Base-by-base conservation (phyloP, 2,113 vertebrate species). In the Phasianus colchicus region DNA sequence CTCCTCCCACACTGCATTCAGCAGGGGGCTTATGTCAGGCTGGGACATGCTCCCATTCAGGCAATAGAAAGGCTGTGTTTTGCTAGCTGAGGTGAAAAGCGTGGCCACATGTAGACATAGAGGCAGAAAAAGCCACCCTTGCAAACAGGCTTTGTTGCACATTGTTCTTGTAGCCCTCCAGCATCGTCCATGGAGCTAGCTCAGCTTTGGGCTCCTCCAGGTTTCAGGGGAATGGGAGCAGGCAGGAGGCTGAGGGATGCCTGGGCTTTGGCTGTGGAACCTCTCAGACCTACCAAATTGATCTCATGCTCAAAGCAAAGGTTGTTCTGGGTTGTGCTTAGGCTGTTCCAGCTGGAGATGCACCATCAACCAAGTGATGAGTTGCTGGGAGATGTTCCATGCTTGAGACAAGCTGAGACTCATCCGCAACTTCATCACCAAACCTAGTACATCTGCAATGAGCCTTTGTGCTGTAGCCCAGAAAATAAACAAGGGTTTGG, bases 61-160 rank as follows among this genome's bases (percentile, higher is more conserved):
- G 93, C 92, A 54, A 77, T 11, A 96, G 81, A 95, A 96, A 96
- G 75, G 93, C 93, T 92, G 92, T 12, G 86, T 96, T 95, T 95
- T 95, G 93, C 93, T 96, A 90, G 92, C 93, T 93, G 96, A 93
- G 73, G 27, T 92, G 96, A 96, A 96, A 96, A 96, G 92, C 24
- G 54, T 92, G 95, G 92, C 90, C 86, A 93, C 95, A 94, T 74
- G 86, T 92, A 93, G 95, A 66, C 88, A 92, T 0, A 96, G 83
- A 95, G 66, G 86, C 90, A 88, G 67, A 88, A 96, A 96, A 96
- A 94, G 95, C 96, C 80, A 81, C 90, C 90, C 83, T 86, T 95
- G 93, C 93, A 96, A 95, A 60, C 32, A 95, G 95, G 92, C 95
- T 96, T 96, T 96, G 69, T 95, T 95, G 88, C 90, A 77, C 80